phyloP scores from a whole-genome alignment of 2,888 invertebrate genomes.

The Erannis defoliaria region DNA sequence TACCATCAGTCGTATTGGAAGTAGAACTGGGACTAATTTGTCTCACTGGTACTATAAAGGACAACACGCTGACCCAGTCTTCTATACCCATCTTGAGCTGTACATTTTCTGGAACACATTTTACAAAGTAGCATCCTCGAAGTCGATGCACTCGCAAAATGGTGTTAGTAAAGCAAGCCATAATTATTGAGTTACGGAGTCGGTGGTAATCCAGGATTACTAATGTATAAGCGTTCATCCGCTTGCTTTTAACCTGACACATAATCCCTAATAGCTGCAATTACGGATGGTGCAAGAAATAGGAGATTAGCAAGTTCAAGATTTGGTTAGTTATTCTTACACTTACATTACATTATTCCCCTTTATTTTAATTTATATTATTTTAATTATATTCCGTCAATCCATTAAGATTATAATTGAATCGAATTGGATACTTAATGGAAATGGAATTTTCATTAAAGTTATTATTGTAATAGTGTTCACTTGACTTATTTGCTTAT shows the following conservation, averaged over 20 bases:
- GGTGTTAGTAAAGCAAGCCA: constrained; percentile 24
- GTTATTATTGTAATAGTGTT: too few species aligned
- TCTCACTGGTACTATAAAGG: too few species aligned
- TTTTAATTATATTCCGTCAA: background rate
- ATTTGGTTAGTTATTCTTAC: background rate
- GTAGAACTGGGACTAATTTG: too few species aligned
- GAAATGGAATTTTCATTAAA: too few species aligned
- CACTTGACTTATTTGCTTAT: too few species aligned
- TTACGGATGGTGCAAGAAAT: constrained; percentile 36
- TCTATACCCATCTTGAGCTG: too few species aligned
- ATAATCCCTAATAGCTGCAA: constrained; percentile 49
- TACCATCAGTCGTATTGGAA: too few species aligned
- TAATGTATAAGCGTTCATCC: constrained; percentile 42
- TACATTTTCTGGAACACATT: background rate
- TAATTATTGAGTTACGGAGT: constrained; percentile 20
- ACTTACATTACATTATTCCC: too few species aligned
- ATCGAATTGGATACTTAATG: too few species aligned
- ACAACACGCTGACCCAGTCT: too few species aligned
- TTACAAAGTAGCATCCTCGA: background rate
- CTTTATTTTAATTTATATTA: too few species aligned
- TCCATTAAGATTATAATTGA: too few species aligned
- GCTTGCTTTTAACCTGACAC: constrained; percentile 52
- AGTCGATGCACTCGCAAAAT: constrained; percentile 4
- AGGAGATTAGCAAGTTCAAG: background rate
- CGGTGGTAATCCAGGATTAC: constrained; percentile 30